Evolutionary conservation across 2,888 invertebrate species (phyloP).

Genomic region (Drosophila mimica): DNA sequence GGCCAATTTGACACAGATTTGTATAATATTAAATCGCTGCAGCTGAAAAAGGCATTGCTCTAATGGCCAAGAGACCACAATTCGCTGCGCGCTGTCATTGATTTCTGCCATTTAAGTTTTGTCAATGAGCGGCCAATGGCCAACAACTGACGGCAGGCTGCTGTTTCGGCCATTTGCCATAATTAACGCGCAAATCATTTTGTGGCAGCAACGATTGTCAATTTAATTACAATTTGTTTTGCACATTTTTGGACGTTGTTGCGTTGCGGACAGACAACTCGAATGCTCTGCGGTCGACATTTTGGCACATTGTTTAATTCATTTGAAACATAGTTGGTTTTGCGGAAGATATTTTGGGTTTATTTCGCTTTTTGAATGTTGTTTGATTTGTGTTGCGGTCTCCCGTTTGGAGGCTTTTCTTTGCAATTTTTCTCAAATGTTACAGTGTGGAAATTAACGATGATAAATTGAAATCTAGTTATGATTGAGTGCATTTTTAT

Average conservation of each 20-base stretch:
- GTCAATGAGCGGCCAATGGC: constrained; percentile 29
- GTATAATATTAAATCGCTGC: constrained; percentile 41
- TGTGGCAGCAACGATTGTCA: constrained; percentile 58
- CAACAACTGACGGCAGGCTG: background rate
- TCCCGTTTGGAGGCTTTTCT: background rate
- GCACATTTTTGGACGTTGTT: constrained; percentile 42
- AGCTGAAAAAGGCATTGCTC: constrained; percentile 31
- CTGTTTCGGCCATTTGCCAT: constrained; percentile 51
- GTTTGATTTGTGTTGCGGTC: constrained; percentile 25
- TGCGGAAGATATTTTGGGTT: constrained; percentile 57
- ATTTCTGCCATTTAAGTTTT: constrained; percentile 55
- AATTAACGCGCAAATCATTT: constrained; percentile 64
- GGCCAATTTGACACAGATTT: constrained; percentile 47
- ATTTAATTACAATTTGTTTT: constrained; percentile 76
- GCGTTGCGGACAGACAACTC: constrained; percentile 30
- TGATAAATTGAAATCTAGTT: background rate
- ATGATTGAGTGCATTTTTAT: background rate
- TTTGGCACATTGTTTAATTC: constrained; percentile 73
- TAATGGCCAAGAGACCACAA: constrained; percentile 65
- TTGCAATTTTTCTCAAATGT: background rate
- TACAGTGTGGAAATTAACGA: background rate
- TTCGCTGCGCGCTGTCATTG: constrained; percentile 55
- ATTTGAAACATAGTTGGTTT: constrained; percentile 66
- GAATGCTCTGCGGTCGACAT: constrained; percentile 61
- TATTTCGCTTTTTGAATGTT: constrained; percentile 32